Base-by-base conservation (phyloP, 2,888 invertebrate genomes). In the Hylaea fasciaria region DNA sequence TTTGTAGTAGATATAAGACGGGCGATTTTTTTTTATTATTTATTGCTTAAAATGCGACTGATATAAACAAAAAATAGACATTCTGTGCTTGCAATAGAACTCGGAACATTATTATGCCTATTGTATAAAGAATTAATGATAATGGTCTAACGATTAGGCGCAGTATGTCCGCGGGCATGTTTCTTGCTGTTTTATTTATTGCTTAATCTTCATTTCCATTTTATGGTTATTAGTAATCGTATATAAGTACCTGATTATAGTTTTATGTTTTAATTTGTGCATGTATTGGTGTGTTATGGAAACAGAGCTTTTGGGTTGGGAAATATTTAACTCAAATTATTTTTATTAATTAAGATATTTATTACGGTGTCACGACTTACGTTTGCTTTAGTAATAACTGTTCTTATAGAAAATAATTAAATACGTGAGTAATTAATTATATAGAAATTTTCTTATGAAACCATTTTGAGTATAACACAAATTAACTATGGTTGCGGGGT, bases 101-200 rank as follows among this genome's bases (percentile, higher is more conserved):
- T 40, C 14, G 17, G 35, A 16, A 59, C 43, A 49, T 43, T n/a
- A 47, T 16, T 48, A 45, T 49, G 22, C 17, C 40, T 45, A 67
- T 63, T 58, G 55, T 22, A 22, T 22, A 5, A 22, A 22, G 22
- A 22, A 48, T 48, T 57, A 54, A 76, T 71, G 64, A 70, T 74
- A 74, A 76, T 73, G 66, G 66, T 58, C 56, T 63, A 50, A 45
- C 74, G 71, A 78, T 76, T 73, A 73, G 64, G 57, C 64, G 58
- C 62, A 70, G 71, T 66, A 60, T 76, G 73, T 66, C 70, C 56
- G 59, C 66, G 41, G 57, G 63, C 64, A 58, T 58, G 61, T 66
- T 55, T 65, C 64, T 68, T 64, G 55, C 64, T 62, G 58, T 61
- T 65, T 67, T 74, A 73, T 76, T 73, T 70, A 77, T 72, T 62